A percentile compares a stretch with the other conserved stretches of the same genome.
Evolutionary conservation across 2,797 vertebrate genomes (phyloP).

Genomic region (Cryptoblepharus egeriae): DNA sequence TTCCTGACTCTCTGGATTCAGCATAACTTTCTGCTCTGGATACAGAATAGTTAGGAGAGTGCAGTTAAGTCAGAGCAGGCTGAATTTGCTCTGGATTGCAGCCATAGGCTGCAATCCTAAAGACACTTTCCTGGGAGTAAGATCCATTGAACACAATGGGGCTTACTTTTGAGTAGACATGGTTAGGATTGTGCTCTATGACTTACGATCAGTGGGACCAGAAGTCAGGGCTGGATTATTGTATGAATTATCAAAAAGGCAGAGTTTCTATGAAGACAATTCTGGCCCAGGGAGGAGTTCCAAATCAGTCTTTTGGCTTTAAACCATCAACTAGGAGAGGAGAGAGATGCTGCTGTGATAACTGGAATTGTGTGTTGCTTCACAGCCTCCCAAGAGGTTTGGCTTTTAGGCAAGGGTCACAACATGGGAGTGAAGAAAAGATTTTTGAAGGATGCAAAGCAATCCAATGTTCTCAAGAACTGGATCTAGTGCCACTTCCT

Average conservation of each 20-base stretch:
- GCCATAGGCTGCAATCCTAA: too few species aligned
- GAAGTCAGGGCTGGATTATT: background rate
- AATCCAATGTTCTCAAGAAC: background rate
- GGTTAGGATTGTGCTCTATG: too few species aligned
- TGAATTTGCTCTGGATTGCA: too few species aligned
- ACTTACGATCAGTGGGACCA: background rate
- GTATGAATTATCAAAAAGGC: too few species aligned
- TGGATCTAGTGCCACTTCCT: background rate
- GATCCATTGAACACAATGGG: too few species aligned
- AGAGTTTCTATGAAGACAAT: background rate
- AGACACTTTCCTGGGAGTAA: too few species aligned
- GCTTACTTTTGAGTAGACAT: too few species aligned
- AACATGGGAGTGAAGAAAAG: background rate
- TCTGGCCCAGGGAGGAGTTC: background rate
- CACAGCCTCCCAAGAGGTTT: background rate
- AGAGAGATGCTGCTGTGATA: background rate
- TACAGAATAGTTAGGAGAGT: too few species aligned
- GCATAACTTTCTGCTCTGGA: too few species aligned
- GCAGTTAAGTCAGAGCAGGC: too few species aligned
- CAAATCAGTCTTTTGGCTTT: background rate
- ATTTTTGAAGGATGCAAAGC: background rate
- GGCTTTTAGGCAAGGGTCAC: background rate
- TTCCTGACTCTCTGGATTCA: too few species aligned
- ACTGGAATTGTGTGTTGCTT: background rate
- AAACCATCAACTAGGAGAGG: background rate